Evolutionary conservation across 2,113 vertebrate genomes (phyloP).

Genomic region (Phaetusa simplex): DNA sequence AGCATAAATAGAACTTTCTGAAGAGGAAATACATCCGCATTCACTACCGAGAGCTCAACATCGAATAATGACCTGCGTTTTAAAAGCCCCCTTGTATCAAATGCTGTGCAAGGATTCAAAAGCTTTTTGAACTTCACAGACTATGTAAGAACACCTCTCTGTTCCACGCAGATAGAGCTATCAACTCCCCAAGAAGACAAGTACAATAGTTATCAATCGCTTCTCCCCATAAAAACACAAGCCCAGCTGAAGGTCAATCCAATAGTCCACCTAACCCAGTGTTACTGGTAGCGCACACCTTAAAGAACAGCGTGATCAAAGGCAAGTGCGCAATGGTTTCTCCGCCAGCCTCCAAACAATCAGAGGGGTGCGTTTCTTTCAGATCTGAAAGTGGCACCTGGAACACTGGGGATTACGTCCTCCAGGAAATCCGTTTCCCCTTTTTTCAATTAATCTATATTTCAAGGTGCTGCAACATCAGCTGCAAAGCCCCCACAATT

Average conservation of each 20-base stretch:
- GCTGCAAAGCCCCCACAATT: neutral
- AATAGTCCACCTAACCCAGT: neutral
- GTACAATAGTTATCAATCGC: neutral
- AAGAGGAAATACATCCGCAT: neutral
- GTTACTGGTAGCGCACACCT: neutral
- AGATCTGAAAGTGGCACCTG: neutral
- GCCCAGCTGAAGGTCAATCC: neutral
- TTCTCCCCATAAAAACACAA: neutral
- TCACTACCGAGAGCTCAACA: neutral
- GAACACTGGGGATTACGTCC: neutral
- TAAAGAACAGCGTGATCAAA: neutral
- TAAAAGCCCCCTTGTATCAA: neutral
- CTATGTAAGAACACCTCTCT: neutral
- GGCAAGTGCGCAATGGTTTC: neutral
- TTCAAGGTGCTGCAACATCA: neutral
- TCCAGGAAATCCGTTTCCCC: neutral
- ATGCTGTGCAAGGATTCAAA: neutral
- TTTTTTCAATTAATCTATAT: neutral
- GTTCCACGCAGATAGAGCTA: neutral
- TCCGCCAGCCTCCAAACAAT: neutral
- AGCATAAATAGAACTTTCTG: constrained; percentile 31
- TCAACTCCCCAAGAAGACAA: neutral
- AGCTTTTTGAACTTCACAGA: neutral
- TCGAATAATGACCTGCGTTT: neutral
- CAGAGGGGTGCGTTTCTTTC: neutral